Conservation (phyloP, 2,888 invertebrate genomes). For the Microdon myrmicae region DNA sequence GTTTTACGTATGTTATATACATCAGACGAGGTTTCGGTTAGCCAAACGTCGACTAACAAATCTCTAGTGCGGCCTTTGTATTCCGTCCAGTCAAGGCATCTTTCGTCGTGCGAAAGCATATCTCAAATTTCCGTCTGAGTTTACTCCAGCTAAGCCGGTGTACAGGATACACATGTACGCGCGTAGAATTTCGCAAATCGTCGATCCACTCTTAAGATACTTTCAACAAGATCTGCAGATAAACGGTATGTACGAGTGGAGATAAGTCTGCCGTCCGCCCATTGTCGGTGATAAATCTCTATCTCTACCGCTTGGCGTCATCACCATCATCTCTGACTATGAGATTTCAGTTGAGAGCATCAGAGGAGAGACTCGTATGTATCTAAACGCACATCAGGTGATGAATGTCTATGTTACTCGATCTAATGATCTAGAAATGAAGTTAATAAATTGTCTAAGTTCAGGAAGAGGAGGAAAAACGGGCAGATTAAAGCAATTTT, state of each 20-base stretch:
- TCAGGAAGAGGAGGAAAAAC: too few species aligned
- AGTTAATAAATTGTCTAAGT: conserved; percentile 65
- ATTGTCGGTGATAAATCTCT: conserved; percentile 50
- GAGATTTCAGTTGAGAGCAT: conserved; percentile 28
- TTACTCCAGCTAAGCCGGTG: too few species aligned
- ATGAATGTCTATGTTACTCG: conserved; percentile 65
- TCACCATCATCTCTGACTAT: conserved; percentile 32
- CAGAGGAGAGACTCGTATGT: conserved; percentile 8
- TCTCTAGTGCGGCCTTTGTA: too few species aligned
- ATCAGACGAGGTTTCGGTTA: too few species aligned
- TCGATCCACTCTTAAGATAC: conserved; percentile 35
- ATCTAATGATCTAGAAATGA: conserved; percentile 66
- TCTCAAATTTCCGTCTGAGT: too few species aligned
- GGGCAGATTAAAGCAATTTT: too few species aligned
- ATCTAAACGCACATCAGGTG: conserved; percentile 56
- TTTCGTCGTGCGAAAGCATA: too few species aligned
- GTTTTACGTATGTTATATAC: too few species aligned
- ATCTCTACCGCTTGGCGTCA: conserved; percentile 43
- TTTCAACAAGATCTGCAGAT: conserved; percentile 36
- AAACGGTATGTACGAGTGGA: conserved; percentile 25
- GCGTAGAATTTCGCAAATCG: conserved; percentile 33
- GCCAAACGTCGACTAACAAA: too few species aligned
- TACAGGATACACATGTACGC: too few species aligned
- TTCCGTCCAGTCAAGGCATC: too few species aligned
- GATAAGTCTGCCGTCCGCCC: conserved; percentile 45